A percentile compares a stretch with the other conserved stretches of the same genome.
These are phyloP conservation scores for Ondatra zibethicus DNA, from an alignment of 2,113 vertebrate species.

Conservation along the genomic window DNA sequence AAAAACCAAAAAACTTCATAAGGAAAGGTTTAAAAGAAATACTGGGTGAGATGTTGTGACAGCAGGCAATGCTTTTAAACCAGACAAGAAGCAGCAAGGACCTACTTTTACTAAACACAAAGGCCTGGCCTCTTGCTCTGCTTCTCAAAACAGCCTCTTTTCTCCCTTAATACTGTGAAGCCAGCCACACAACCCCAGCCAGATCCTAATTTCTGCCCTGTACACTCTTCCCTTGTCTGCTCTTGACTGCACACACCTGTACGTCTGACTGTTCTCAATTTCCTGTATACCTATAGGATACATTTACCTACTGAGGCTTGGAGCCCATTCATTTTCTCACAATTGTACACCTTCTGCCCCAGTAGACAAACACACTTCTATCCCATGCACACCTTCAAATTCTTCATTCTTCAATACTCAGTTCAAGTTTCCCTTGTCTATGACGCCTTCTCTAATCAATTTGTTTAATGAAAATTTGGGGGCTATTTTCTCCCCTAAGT, in stretches of 20 bases:
- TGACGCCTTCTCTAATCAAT: background rate
- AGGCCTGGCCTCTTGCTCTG: background rate
- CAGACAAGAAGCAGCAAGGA: no score
- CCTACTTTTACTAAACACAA: background rate
- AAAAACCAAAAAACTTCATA: background rate
- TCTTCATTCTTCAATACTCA: background rate
- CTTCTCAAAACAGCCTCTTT: background rate
- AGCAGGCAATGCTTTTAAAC: background rate
- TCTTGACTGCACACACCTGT: background rate
- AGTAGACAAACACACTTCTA: background rate
- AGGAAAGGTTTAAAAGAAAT: background rate
- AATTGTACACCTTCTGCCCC: background rate
- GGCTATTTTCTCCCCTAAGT: background rate
- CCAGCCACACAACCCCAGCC: background rate
- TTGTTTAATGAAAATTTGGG: background rate
- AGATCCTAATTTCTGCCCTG: background rate
- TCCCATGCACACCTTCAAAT: background rate
- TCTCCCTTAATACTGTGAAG: background rate
- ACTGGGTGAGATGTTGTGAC: no score
- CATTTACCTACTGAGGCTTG: background rate
- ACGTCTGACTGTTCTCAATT: background rate
- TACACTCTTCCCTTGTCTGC: background rate
- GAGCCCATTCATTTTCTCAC: background rate
- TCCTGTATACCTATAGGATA: background rate
- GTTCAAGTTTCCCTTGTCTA: background rate